phyloP scores from a whole-genome alignment of 1,140 invertebrate species.

The Anoplolepis gracilipes region DNA sequence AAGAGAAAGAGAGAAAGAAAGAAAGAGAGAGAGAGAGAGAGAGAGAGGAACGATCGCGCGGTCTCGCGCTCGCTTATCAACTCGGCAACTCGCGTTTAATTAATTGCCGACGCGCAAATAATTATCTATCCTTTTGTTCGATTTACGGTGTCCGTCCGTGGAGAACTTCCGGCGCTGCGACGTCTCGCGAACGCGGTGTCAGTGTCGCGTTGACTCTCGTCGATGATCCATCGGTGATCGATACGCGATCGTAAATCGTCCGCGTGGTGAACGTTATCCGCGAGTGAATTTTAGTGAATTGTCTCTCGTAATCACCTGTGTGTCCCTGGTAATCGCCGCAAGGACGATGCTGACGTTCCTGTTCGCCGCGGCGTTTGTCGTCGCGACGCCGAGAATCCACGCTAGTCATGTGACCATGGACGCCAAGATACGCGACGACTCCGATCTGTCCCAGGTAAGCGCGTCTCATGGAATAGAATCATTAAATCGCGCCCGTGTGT shows the following conservation, averaged over 20 bases:
- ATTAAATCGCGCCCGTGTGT: too few relatives aligned
- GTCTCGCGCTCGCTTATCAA: slow-evolving; percentile 16
- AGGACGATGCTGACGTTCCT: slow-evolving; percentile 40
- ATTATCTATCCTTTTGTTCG: not conserved
- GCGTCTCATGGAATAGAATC: not conserved
- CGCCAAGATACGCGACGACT: slow-evolving; percentile 82
- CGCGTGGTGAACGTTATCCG: slow-evolving; percentile 40
- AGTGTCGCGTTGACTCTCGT: slow-evolving; percentile 29
- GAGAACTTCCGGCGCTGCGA: slow-evolving; percentile 34
- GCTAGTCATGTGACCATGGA: slow-evolving; percentile 78
- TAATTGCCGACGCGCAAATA: not conserved
- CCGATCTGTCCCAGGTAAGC: slow-evolving; percentile 83
- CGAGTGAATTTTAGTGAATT: slow-evolving; percentile 55
- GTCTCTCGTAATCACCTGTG: slow-evolving; percentile 30
- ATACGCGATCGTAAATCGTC: slow-evolving; percentile 1
- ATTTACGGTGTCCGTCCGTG: slow-evolving; percentile 17
- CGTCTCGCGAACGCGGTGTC: slow-evolving; percentile 22
- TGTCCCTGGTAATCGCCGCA: not conserved
- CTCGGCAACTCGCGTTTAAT: not conserved
- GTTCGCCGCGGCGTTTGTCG: slow-evolving; percentile 61
- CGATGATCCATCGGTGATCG: slow-evolving; percentile 36
- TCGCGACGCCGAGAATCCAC: slow-evolving; percentile 46
- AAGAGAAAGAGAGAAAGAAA: not conserved
- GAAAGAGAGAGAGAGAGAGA: slow-evolving; percentile 9
- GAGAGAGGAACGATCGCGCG: slow-evolving; percentile 25